A percentile compares a stretch with the other conserved stretches of the same genome.
phyloP scores from a whole-genome alignment of 2,113 vertebrate genomes.

The Protomyctophum bolini region DNA sequence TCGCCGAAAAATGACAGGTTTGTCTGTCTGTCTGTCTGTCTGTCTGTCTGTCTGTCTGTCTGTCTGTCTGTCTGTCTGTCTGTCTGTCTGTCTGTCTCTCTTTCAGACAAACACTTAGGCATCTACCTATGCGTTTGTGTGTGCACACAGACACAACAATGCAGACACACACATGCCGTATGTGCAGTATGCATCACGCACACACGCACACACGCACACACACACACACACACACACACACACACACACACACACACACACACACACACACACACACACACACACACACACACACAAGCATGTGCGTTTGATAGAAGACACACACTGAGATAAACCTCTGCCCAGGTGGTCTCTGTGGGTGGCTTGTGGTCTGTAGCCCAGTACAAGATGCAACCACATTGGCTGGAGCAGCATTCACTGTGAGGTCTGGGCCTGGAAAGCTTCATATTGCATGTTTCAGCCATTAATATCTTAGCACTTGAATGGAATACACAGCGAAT shows the following conservation, averaged over 20 bases:
- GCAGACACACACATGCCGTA: too few species aligned
- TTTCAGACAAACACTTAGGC: conserved; percentile 20
- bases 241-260: too few species aligned
- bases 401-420: conserved; percentile 27
- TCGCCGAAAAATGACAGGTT: too few species aligned
- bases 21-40: background rate
- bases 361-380: conserved; percentile 24
- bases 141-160: too few species aligned
- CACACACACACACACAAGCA: background rate
- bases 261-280: conserved; percentile 25
- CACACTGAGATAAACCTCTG: conserved; percentile 22
- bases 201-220: too few species aligned
- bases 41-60: conserved; percentile 14
- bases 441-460: conserved; percentile 18
- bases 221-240: too few species aligned
- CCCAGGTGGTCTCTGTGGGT: conserved; percentile 52
- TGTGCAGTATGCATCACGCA: too few species aligned
- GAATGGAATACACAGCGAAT: conserved; percentile 41
- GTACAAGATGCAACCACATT: conserved; percentile 24
- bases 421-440: conserved; percentile 27
- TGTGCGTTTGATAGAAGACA: conserved; percentile 23
- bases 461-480: conserved; percentile 24
- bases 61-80: conserved; percentile 7
- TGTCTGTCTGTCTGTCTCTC: conserved; percentile 20
- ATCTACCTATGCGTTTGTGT: background rate